Percentiles rank a stretch among this genome's conserved stretches.
These are phyloP conservation scores for Dendrolimus houi DNA, from an alignment of 2,888 invertebrate species.

Conservation along the genomic window DNA sequence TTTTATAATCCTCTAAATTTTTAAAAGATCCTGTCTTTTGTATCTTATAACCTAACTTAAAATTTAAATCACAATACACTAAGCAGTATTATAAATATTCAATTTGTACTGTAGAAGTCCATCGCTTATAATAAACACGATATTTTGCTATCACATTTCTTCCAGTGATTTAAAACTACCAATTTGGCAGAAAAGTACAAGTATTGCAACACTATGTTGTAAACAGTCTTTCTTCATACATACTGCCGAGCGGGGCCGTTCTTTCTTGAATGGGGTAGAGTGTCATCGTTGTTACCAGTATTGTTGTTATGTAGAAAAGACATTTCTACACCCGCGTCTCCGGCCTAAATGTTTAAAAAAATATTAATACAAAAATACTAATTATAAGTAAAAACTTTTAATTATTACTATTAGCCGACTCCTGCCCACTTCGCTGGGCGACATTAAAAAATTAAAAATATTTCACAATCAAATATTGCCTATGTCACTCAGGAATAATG, in stretches of 20 bases:
- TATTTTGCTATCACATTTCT: conserved; percentile 36
- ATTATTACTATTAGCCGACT: too few species aligned
- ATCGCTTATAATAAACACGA: conserved; percentile 14
- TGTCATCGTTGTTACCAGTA: conserved; percentile 54
- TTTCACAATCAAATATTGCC: too few species aligned
- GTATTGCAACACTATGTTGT: conserved; percentile 3
- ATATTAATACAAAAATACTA: too few species aligned
- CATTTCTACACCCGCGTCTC: conserved; percentile 78
- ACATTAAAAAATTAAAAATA: too few species aligned
- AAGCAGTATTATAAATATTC: conserved; percentile 28
- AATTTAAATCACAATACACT: conserved; percentile 17
- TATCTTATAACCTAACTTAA: conserved; percentile 7
- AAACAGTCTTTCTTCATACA: conserved; percentile 33
- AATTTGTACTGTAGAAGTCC: conserved; percentile 58
- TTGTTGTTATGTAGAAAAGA: conserved; percentile 83
- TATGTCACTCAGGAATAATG: too few species aligned
- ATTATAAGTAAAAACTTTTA: too few species aligned
- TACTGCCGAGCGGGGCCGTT: conserved; percentile 59
- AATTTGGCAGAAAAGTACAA: conserved; percentile 23
- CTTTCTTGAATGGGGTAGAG: conserved; percentile 55
- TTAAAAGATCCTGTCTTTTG: background rate
- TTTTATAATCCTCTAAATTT: too few species aligned
- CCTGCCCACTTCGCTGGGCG: too few species aligned
- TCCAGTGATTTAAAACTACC: conserved; percentile 18
- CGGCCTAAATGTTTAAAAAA: conserved; percentile 28